phyloP scores from a whole-genome alignment of 53 echinoderm and acorn worm genomes.

The Holothuria scabra region DNA sequence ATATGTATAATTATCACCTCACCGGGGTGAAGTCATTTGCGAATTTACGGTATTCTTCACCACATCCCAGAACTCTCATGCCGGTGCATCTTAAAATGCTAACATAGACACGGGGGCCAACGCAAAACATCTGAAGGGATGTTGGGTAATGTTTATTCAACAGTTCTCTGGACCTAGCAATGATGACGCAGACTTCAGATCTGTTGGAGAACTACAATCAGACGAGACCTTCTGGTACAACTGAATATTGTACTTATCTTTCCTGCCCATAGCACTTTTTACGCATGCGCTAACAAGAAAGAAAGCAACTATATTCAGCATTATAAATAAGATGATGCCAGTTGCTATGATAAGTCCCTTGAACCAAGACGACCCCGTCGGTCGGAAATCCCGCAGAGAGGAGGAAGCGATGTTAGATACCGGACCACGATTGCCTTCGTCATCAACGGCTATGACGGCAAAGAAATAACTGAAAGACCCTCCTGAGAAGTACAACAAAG shows the following conservation, averaged over 20 bases:
- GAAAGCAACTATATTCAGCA: conserved; percentile 8
- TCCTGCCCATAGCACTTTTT: conserved; percentile 5
- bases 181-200: no score
- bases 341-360: conserved; percentile 12
- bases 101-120: no score
- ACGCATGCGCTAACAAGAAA: conserved; percentile 8
- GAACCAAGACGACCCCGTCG: conserved; percentile 34
- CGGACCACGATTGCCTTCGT: conserved; percentile 70
- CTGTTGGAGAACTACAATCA: no score
- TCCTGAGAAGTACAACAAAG: conserved; percentile 15
- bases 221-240: background rate
- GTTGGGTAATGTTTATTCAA: no score
- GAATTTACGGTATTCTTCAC: no score
- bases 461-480: conserved; percentile 69
- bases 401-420: conserved; percentile 77
- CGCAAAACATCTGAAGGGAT: no score
- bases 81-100: no score
- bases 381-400: conserved; percentile 43
- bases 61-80: no score
- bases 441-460: conserved; percentile 82
- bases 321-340: conserved; percentile 7
- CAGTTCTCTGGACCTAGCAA: no score
- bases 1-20: no score
- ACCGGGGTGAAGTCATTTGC: no score
- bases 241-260: conserved; percentile 22